Evolutionary conservation across 2,113 vertebrate genomes (phyloP), one percentile per base, ranked within the genome.

Genomic region (Carassius gibelio): DNA sequence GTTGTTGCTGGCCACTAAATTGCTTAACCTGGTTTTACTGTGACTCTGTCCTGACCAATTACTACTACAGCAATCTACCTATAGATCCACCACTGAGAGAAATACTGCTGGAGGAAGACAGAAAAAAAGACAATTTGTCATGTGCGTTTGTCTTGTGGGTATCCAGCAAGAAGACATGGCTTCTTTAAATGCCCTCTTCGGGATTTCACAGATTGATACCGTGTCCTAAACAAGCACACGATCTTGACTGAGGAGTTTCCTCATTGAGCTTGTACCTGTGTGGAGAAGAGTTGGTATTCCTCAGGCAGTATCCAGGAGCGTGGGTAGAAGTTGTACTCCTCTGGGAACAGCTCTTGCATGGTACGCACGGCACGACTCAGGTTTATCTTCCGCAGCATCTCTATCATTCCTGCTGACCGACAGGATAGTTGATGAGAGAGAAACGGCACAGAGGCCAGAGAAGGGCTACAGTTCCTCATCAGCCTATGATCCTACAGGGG

Each of bases 301-400:
- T 99, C 97, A 0, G 98, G 98, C 82, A 99, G 94, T 88, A 99
- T 98, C 98, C 98, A 99, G 0, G 98, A 99, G 0, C 96, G 97
- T 19, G 98, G 98, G 85, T 99, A 99, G 94, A 99, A 99, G 93
- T 97, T 95, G 69, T 99, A 99, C 23, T 99, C 98, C 0, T 96
- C 95, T 0, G 98, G 98, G 87, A 98, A 99, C 0, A 99, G 94
- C 87, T 96, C 95, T 81, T 98, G 96, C 97, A 99, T 96, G 5
- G 95, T 99, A 62, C 97, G 91, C 88, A 99, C 93, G 0, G 98
- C 97, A 45, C 97, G 95, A 64, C 97, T 99, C 91, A 99, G 91
- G 38, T 97, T 97, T 4, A 98, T 95, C 90, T 99, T 99, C 34
- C 97, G 94, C 69, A 98, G 95, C 90, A 97, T 97, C 93, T 99